Evolutionary conservation across 2,888 invertebrate genomes (phyloP), one percentile per base, ranked within the genome.

Genomic region (Ornithoptera priamus): DNA sequence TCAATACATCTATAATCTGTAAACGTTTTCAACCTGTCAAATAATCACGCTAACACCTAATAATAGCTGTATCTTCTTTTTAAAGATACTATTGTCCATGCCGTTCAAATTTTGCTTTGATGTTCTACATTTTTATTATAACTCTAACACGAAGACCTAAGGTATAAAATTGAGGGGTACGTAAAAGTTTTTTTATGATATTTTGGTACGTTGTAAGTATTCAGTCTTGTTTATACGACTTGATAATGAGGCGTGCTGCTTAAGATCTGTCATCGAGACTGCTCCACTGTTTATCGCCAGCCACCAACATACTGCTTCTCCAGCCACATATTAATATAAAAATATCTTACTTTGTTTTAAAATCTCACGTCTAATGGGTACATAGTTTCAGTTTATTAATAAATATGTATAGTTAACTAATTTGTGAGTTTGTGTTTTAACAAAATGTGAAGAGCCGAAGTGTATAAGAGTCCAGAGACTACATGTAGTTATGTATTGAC

Each of bases 1-100:
- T 81, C 88, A 90, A 91, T 90, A 90, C 83, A 82, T 81, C 81
- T 81, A 82, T 78, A 78, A 83, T 90, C 89, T 89, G 89, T 90
- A 90, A 92, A 92, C 91, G 92, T 92, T 89, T 92, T 92, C 90
- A 92, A 92, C 86, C 91, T 92, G 92, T 92, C 92, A 91, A 92
- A 92, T 91, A 91, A 90, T 89, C 87, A 84, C 81, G 81, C 84
- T 91, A 89, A 87, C 92, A 92, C 92, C 90, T 85, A 89, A 92
- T 92, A 90, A 91, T 91, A 91, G 90, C 86, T 82, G 84, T 82
- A 84, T 86, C 85, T 88, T 82, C 75, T 84, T 83, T 87, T 86
- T 85, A 86, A 87, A 89, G 86, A 87, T 88, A 83, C 87, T 87
- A 88, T 88, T 88, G 84, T 85, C 81, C 75, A 85, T 82, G 80